phyloP scores from a whole-genome alignment of 2,888 invertebrate genomes.

The Alentia gelatinosa region DNA sequence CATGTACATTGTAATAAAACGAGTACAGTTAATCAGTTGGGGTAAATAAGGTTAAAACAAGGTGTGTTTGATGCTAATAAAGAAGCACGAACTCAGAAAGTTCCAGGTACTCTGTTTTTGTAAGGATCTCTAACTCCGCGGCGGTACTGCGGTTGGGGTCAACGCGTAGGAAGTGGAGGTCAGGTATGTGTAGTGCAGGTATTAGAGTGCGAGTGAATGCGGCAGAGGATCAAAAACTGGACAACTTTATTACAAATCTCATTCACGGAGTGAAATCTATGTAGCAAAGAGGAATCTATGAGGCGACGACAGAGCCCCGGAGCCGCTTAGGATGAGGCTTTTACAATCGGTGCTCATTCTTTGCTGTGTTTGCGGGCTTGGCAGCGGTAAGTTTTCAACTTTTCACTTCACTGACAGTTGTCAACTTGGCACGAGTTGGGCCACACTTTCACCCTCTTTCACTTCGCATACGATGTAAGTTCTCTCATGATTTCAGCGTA shows the following conservation, averaged over 20 bases:
- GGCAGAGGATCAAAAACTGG: constrained; percentile 13
- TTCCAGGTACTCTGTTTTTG: not conserved
- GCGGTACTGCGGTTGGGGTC: not conserved
- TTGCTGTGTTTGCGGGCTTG: constrained; percentile 18
- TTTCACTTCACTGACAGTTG: constrained; percentile 36
- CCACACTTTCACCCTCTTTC: not conserved
- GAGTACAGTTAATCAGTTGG: not conserved
- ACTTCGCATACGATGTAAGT: not conserved
- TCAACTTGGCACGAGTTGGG: constrained; percentile 46
- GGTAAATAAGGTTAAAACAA: no score
- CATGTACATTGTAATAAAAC: not conserved
- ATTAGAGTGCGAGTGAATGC: constrained; percentile 33
- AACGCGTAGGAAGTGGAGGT: not conserved
- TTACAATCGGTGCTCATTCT: constrained; percentile 21
- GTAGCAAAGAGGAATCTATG: constrained; percentile 4
- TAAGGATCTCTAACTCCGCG: not conserved
- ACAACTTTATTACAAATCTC: not conserved
- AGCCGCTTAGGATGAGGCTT: constrained; percentile 52
- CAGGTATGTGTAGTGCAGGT: constrained; percentile 26
- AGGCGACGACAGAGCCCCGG: constrained; percentile 13
- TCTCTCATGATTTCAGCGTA: not conserved
- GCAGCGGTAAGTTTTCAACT: constrained; percentile 40
- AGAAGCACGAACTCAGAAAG: not conserved
- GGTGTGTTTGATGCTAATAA: not conserved
- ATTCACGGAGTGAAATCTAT: constrained; percentile 17